Evolutionary conservation across 2,888 invertebrate genomes (phyloP), one percentile per base, ranked within the genome.

Genomic region (Tetheella fluctuosa): DNA sequence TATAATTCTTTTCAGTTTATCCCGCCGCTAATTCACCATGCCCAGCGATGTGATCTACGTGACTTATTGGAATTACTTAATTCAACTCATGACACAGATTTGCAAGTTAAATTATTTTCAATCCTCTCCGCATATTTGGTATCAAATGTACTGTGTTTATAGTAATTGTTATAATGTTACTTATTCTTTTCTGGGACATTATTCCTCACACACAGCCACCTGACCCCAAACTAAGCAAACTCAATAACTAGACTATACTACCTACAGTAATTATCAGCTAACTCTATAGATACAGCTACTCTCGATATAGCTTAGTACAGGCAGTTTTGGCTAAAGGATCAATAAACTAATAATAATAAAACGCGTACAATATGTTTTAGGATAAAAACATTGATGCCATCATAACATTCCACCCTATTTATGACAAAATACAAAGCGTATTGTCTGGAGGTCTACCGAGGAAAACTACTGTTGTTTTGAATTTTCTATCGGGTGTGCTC

Each of bases 401-500:
- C 15, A 71, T 87, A 57, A 84, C 81, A 65, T 80, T 72, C 67
- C 79, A 76, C 53, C 72, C 74, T 1, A 39, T 92, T 0, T 93
- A 91, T 59, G 81, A 84, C 6, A 85, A 80, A 69, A 73, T 90
- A 23, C 64, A 72, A 23, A 61, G 69, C 23, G 70, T 88, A 30
- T 67, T 92, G 61, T 65, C 65, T 4, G 73, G 76, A 42, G 80
- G 85, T 28, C 64, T 80, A 20, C 77, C 81, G 20, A 61, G 73
- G 12, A 86, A 84, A 66, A 79, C 77, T 1, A 73, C 74, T 0
- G 67, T 80, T 17, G 76, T 79, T 0, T 73, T 91, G 15, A 86
- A 89, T 73, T 90, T 91, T 30, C 64, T 92, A 17, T 77, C 85
- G 0, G 71, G 81, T 2, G 64, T 92, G 28, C 67, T 90, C 13